Evolutionary conservation across 2,888 invertebrate species (phyloP).

Genomic region (Papilio elwesi): DNA sequence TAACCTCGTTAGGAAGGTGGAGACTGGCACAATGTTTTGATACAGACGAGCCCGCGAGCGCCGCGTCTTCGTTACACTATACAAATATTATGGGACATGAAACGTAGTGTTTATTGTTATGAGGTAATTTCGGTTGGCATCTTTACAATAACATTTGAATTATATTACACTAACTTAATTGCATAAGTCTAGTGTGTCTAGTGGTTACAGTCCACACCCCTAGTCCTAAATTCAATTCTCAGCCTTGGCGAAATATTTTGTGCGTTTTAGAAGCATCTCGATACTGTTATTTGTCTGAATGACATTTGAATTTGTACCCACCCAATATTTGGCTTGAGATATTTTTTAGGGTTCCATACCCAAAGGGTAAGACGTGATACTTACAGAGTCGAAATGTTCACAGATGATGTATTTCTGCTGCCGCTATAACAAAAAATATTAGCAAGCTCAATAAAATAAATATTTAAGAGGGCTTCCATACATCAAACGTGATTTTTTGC

Average conservation of each 20-base stretch:
- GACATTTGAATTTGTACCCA: too few species aligned
- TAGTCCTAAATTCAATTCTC: background rate
- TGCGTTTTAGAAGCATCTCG: background rate
- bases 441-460: too few species aligned
- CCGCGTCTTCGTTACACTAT: slow-evolving; percentile 1
- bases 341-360: too few species aligned
- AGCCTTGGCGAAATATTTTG: background rate
- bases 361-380: too few species aligned
- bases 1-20: slow-evolving; percentile 28
- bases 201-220: background rate
- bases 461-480: too few species aligned
- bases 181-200: background rate
- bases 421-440: too few species aligned
- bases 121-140: background rate
- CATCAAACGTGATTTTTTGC: too few species aligned
- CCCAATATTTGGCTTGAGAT: too few species aligned
- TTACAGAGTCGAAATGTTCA: too few species aligned
- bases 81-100: slow-evolving; percentile 25
- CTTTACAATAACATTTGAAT: slow-evolving; percentile 12
- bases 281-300: too few species aligned
- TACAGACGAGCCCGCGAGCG: slow-evolving; percentile 15
- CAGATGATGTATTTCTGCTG: too few species aligned
- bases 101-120: slow-evolving; percentile 26
- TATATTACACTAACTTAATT: slow-evolving; percentile 5
- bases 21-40: slow-evolving; percentile 30